Evolutionary conservation across 1,140 invertebrate species (phyloP).

Genomic region (Caenorhabditis brenneri): DNA sequence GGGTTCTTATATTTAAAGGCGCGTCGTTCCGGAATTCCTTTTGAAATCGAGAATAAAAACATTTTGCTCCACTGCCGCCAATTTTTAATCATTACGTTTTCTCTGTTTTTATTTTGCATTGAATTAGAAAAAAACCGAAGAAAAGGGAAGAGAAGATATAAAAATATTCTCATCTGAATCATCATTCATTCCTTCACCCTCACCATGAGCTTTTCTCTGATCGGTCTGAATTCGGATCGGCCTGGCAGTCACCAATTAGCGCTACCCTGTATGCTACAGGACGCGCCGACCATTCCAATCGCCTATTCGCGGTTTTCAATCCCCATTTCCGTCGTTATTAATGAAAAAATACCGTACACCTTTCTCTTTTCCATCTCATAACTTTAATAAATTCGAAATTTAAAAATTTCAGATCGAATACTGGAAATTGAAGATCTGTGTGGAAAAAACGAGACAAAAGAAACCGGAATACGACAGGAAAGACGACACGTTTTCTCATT

Average conservation of each 20-base stretch:
- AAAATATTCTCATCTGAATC: too few species aligned
- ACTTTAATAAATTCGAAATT: background rate
- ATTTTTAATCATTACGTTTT: conserved; percentile 15
- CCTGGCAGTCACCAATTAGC: too few species aligned
- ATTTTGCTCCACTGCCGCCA: background rate
- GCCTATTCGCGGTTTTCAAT: background rate
- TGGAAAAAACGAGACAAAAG: background rate
- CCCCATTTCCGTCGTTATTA: background rate
- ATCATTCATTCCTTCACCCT: too few species aligned
- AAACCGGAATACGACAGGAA: conserved; percentile 20
- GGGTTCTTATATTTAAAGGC: conserved; percentile 2
- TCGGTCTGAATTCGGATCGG: too few species aligned
- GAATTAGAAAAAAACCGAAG: background rate
- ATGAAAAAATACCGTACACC: too few species aligned
- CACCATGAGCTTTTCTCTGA: background rate
- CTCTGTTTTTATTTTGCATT: background rate
- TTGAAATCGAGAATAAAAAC: conserved; percentile 10
- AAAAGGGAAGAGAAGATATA: background rate
- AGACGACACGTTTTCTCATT: conserved; percentile 15
- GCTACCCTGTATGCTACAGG: too few species aligned
- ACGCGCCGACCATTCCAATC: too few species aligned
- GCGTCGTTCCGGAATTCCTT: background rate
- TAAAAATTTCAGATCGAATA: background rate
- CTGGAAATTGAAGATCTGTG: background rate
- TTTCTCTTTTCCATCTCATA: too few species aligned